These are phyloP conservation scores for Drosophila imparisetae DNA, from an alignment of 2,888 invertebrate genomes.

Conservation along the genomic window DNA sequence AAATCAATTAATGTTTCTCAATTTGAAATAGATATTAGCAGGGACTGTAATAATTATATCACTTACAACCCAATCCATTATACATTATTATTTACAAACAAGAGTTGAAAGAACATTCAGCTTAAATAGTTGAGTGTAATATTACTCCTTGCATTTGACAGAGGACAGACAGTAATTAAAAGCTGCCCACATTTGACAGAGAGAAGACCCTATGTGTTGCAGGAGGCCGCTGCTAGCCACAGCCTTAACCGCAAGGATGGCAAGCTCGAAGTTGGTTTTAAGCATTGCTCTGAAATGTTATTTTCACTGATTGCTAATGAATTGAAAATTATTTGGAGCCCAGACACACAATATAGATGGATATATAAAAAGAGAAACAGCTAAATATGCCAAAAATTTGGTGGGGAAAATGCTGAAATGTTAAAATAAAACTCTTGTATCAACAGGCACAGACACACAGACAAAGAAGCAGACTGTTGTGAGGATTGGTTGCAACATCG, in stretches of 20 bases:
- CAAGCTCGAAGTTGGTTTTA: not conserved
- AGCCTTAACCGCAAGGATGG: not conserved
- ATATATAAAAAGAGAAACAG: not conserved
- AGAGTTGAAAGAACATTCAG: not conserved
- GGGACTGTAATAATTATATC: not conserved
- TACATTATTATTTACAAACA: not conserved
- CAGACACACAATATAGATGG: not conserved
- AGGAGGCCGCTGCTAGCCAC: not conserved
- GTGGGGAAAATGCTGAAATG: constrained; percentile 21
- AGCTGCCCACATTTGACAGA: not conserved
- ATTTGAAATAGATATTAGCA: not conserved
- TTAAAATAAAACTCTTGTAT: constrained; percentile 73
- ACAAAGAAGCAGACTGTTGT: constrained; percentile 7
- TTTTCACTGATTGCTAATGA: constrained; percentile 65
- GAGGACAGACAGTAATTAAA: constrained; percentile 14
- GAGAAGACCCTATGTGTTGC: not conserved
- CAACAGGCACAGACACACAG: constrained; percentile 28
- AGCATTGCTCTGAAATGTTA: constrained; percentile 28
- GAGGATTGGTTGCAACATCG: constrained; percentile 34
- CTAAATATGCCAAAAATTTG: constrained; percentile 17
- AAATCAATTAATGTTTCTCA: not conserved
- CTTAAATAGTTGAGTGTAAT: not conserved
- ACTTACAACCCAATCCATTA: not conserved
- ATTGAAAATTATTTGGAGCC: constrained; percentile 54
- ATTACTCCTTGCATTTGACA: not conserved